A percentile compares a stretch with the other conserved stretches of the same genome.
These are phyloP conservation scores for Drosophila serrata DNA, from an alignment of 1,140 invertebrate genomes.

Conservation along the genomic window DNA sequence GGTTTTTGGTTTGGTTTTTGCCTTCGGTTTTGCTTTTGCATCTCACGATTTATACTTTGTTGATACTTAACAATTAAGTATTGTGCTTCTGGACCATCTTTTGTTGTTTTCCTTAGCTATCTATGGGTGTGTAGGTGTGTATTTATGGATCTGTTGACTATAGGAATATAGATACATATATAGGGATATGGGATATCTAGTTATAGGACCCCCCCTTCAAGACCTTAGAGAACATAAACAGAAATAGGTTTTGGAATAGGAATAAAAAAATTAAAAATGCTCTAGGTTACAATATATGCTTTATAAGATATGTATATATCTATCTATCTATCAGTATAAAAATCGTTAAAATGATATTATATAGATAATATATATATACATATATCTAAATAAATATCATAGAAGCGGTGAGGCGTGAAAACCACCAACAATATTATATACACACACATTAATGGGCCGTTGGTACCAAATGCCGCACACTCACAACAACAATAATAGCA, in stretches of 20 bases:
- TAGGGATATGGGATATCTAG: neutral
- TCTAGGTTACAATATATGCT: slow-evolving; percentile 49
- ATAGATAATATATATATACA: neutral
- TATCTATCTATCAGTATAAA: too few relatives aligned
- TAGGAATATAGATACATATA: neutral
- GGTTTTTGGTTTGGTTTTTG: slow-evolving; percentile 7
- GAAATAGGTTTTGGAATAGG: slow-evolving; percentile 6
- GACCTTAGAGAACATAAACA: slow-evolving; percentile 21
- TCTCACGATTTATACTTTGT: slow-evolving; percentile 79
- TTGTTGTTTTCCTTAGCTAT: slow-evolving; percentile 17
- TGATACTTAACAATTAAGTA: slow-evolving; percentile 83
- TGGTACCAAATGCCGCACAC: slow-evolving; percentile 70
- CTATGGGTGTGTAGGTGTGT: neutral
- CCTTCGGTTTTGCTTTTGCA: slow-evolving; percentile 46
- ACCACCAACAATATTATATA: slow-evolving; percentile 45
- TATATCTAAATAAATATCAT: slow-evolving; percentile 39
- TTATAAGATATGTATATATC: neutral
- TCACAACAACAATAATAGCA: slow-evolving; percentile 29
- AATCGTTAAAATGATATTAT: too few relatives aligned
- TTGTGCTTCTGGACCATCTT: slow-evolving; percentile 61
- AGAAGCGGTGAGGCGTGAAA: slow-evolving; percentile 59
- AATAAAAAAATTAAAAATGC: slow-evolving; percentile 32
- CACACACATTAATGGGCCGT: slow-evolving; percentile 68
- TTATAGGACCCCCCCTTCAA: slow-evolving; percentile 4
- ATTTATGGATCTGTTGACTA: neutral